Percentiles rank a stretch among this genome's conserved stretches.
These are phyloP conservation scores for Lethrus apterus DNA, from an alignment of 1,140 invertebrate genomes.

Conservation along the genomic window DNA sequence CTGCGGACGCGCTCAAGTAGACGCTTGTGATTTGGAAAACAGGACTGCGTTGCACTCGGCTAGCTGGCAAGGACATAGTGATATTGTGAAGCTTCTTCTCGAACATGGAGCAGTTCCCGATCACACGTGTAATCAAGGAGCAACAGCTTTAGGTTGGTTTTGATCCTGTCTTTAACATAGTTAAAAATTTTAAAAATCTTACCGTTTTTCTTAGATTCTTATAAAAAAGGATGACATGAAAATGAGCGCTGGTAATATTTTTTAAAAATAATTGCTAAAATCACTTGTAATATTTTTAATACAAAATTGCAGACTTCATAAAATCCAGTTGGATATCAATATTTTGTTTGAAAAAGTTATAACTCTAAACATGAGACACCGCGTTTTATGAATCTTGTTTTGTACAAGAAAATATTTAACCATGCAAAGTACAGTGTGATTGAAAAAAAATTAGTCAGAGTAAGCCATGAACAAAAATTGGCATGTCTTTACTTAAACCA, in stretches of 20 bases:
- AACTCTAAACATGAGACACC: no score
- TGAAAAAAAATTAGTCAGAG: no score
- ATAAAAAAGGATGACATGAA: background rate
- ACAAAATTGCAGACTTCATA: no score
- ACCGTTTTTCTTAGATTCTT: background rate
- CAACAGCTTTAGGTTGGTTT: conserved; percentile 70
- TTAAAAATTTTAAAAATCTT: background rate
- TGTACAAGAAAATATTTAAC: no score
- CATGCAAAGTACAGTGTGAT: no score
- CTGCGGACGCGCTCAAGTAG: conserved; percentile 67
- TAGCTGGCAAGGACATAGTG: conserved; percentile 88
- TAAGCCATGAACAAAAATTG: no score
- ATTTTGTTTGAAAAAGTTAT: no score
- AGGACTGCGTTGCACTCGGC: conserved; percentile 87
- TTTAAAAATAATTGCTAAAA: background rate
- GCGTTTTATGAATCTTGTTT: no score
- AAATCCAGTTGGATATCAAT: no score
- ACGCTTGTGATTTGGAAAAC: conserved; percentile 83
- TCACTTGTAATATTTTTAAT: no score
- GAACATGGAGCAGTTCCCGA: conserved; percentile 73
- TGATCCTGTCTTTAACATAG: conserved; percentile 8
- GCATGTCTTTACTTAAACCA: no score
- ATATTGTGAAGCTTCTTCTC: conserved; percentile 74
- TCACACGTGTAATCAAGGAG: conserved; percentile 89
- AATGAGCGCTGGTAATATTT: background rate